Conservation (phyloP, 2,888 invertebrate species). For the Gibbula magus region DNA sequence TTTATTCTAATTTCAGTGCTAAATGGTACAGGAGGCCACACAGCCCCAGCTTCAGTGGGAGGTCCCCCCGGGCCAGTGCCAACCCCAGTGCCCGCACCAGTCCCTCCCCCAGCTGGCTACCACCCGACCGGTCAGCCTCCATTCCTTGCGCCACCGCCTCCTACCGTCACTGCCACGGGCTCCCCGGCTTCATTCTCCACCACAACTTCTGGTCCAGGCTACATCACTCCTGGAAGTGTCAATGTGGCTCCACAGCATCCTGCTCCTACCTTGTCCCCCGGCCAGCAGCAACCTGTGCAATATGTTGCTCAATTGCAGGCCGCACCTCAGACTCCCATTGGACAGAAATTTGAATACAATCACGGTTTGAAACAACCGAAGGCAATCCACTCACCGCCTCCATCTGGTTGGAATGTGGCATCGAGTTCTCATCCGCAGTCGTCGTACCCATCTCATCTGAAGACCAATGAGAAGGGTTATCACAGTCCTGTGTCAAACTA, state of each 20-base stretch:
- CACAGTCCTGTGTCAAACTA: background rate
- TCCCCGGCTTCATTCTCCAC: slow-evolving; percentile 17
- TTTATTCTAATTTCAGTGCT: background rate
- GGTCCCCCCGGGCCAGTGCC: background rate
- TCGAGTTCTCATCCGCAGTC: background rate
- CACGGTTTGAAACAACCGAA: background rate
- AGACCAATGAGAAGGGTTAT: background rate
- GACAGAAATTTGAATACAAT: slow-evolving; percentile 25
- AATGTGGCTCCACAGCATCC: slow-evolving; percentile 14
- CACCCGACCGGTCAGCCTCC: slow-evolving; percentile 24
- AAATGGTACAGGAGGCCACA: background rate
- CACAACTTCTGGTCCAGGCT: slow-evolving; percentile 11
- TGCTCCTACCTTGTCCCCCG: slow-evolving; percentile 12
- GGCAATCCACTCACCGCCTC: background rate
- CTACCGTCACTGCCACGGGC: slow-evolving; percentile 26
- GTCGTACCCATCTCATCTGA: background rate
- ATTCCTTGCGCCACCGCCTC: slow-evolving; percentile 24
- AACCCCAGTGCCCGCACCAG: background rate
- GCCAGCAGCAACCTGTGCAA: slow-evolving; percentile 18
- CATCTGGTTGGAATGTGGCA: slow-evolving; percentile 2
- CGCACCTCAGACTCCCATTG: background rate
- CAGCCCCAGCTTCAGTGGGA: slow-evolving; percentile 7
- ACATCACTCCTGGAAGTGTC: background rate
- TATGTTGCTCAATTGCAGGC: slow-evolving; percentile 24
- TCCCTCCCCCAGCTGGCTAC: slow-evolving; percentile 29